Base-by-base conservation (phyloP, 2,888 invertebrate species). In the Temnothorax rugatulus region DNA sequence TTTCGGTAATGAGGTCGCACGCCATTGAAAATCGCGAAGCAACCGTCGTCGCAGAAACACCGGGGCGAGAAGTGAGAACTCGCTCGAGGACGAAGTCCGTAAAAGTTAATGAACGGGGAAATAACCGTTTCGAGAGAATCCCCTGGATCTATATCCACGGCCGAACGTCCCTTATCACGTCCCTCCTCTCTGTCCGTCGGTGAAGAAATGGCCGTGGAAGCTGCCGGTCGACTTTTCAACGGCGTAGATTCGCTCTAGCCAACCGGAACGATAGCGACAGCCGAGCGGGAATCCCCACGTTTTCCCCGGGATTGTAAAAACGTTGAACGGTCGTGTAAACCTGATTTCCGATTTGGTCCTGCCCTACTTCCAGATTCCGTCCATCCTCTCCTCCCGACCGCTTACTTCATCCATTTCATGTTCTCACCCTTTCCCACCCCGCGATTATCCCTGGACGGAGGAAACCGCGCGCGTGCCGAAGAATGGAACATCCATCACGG, bases 1-100 rank as follows among this genome's bases (percentile, higher is more conserved):
- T 94, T 94, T 93, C 92, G 91, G 93, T 94, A 94, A 94, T 93
- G 93, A 94, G 94, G 94, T 94, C 93, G 93, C 93, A 90, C 92
- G 81, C 93, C 92, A 92, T 92, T 93, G 92, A 92, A 92, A 90
- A 93, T 89, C 90, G 85, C 88, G 84, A 85, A 81, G 85, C 59
- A 87, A 84, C 84, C 82, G 84, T 86, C 82, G 84, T 86, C 86
- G 84, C 81, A 54, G 86, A 86, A 90, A 86, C 90, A 82, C 61
- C 74, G 47, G 85, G 54, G 84, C 59, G 76, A 61, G 85, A 85
- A 59, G 52, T 11, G 59, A 59, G 44, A 81, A 25, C 59, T 59
- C 79, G 73, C 59, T 44, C 47, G 59, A 59, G 59, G 13, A 59
- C 73, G 59, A 59, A 47, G 47, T 73, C 86, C 88, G 92, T 91